Conservation (phyloP, 2,113 vertebrate species). For the Mormoops blainvillei region DNA sequence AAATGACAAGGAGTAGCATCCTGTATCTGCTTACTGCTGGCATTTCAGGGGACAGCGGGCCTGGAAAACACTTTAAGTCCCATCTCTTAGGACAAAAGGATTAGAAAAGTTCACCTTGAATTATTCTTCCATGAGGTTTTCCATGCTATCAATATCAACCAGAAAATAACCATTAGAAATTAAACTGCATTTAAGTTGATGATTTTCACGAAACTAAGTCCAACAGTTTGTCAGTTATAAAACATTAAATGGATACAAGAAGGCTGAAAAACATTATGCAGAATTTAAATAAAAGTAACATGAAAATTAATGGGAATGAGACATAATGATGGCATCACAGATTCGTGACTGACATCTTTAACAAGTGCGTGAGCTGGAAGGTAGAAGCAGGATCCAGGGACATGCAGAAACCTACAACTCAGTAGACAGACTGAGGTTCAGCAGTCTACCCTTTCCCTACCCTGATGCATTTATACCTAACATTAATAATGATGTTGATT, state of each 20-base stretch:
- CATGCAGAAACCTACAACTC: not conserved
- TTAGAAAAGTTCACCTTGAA: constrained; percentile 56
- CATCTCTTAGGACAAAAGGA: constrained; percentile 5
- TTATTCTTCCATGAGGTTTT: constrained; percentile 34
- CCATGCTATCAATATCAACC: constrained; percentile 43
- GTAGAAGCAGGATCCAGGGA: not conserved
- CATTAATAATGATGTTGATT: not conserved
- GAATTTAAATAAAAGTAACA: constrained; percentile 27
- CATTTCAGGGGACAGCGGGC: not conserved
- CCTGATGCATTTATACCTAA: not conserved
- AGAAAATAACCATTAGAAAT: constrained; percentile 55
- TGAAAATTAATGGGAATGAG: constrained; percentile 29
- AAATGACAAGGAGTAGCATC: not conserved
- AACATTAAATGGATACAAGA: constrained; percentile 57
- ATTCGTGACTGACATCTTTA: not conserved
- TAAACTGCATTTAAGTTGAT: constrained; percentile 37
- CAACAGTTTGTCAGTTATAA: constrained; percentile 57
- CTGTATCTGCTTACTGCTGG: not conserved
- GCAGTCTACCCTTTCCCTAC: not conserved
- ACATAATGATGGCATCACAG: not conserved
- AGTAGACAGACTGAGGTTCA: not conserved
- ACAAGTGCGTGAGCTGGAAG: not conserved
- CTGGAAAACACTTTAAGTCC: constrained; percentile 4
- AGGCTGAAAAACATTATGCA: constrained; percentile 7
- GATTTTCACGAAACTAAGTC: constrained; percentile 54